Base-by-base conservation (phyloP, 1,140 invertebrate species). In the Bombus balteatus region DNA sequence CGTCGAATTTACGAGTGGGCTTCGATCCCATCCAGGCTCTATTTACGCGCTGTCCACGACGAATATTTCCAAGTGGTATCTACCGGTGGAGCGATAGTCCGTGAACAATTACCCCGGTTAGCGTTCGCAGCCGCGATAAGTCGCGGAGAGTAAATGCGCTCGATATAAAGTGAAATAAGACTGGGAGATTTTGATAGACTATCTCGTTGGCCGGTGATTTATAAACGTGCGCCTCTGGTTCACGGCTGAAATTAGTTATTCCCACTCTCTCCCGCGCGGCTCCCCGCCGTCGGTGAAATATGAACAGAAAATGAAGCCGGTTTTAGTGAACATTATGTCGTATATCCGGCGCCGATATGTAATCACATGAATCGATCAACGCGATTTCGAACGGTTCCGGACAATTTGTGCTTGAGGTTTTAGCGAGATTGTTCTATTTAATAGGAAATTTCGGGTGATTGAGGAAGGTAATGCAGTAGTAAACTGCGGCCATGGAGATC, bases 41-140 rank as follows among this genome's bases (percentile, higher is more conserved):
- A 81, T 81, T 74, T 66, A 39, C 77, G 73, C 66, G 66, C 39
- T 41, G 28, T 41, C 1, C 34, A 53, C 37, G 47, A 37, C 53
- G 66, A 80, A 84, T 84, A 84, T 71, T 72, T 62, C 53, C 53
- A 37, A 15, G 53, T 37, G 66, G n/a, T 62, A 79, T 84, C 75
- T 34, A 53, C 13, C 18, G n/a, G 15, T 13, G 34, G 8, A 5
- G 62, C 62, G 82, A 83, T 79, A 79, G 71, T 72, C 76, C 76
- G 39, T 79, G 83, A 79, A 84, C 83, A 84, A 84, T 84, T 80
- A 72, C 76, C 68, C 53, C 32, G 66, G 76, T 84, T 72, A 79
- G 39, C 68, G 66, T 72, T 59, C 32, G 53, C 25, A 41, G 83
- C 32, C 68, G 39, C 66, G 83, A 84, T 84, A 79, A 84, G 83